Conservation (phyloP, 1,140 invertebrate species). For the Glossosoma conforme region DNA sequence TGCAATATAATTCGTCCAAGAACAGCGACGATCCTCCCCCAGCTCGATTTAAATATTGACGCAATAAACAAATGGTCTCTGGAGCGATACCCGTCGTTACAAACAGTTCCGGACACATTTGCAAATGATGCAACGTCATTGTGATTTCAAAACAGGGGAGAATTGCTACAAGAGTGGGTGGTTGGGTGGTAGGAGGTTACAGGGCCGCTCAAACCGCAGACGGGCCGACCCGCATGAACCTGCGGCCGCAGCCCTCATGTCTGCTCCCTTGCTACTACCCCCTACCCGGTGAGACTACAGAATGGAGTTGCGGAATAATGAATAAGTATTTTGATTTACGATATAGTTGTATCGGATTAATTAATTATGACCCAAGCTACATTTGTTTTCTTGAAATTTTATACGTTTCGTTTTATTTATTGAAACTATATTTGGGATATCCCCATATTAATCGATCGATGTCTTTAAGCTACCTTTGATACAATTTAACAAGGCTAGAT, state of each 20-base stretch:
- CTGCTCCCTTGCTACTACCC: background rate
- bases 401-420: too few relatives aligned
- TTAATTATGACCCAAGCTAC: too few relatives aligned
- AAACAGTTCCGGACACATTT: slow-evolving; percentile 18
- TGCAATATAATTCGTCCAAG: too few relatives aligned
- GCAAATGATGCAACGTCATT: slow-evolving; percentile 28
- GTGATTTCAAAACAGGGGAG: slow-evolving; percentile 16
- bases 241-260: slow-evolving; percentile 17
- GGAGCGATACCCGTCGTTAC: too few relatives aligned
- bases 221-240: slow-evolving; percentile 27
- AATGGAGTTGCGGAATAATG: background rate
- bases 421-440: too few relatives aligned
- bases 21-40: too few relatives aligned
- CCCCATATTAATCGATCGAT: too few relatives aligned
- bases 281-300: background rate
- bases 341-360: background rate
- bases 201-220: slow-evolving; percentile 24
- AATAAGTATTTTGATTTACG: background rate
- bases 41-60: too few relatives aligned
- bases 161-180: slow-evolving; percentile 2
- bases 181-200: background rate
- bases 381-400: too few relatives aligned
- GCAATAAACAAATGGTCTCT: too few relatives aligned
- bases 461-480: too few relatives aligned
- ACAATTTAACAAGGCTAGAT: too few relatives aligned